Evolutionary conservation across 2,888 invertebrate species (phyloP), one percentile per base, ranked within the genome.

Genomic region (Agonopterix alstromeriana): DNA sequence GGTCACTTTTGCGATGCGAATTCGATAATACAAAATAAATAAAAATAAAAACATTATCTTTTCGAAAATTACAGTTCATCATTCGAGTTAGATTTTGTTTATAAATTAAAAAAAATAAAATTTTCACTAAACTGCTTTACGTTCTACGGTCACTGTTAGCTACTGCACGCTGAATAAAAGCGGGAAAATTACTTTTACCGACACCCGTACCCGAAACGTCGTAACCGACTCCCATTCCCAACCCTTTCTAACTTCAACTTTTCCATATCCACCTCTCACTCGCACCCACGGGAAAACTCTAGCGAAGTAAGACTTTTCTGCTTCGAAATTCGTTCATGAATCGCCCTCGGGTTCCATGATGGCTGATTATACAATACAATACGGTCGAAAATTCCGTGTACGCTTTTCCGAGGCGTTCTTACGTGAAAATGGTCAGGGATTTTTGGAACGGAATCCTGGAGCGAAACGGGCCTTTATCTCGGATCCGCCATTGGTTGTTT

Each of bases 281-380:
- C 63, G 10, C 64, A 53, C 84, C 12, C 57, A 58, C 51, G 52
- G 63, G 63, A 61, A 71, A 77, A 75, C 63, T 51, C 56, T 55
- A 62, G 85, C 88, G 88, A 79, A 67, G 64, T 77, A 85, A 73
- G 82, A 73, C 74, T 70, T 79, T 89, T 80, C 70, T 63, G 55
- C 57, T 65, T 61, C 63, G 60, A 58, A 70, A 61, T 55, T 54
- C 67, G 60, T 73, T 73, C 71, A 73, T 78, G 80, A 81, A 84
- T 83, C 77, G 81, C 82, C 73, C 80, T 72, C 69, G 81, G 77
- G 70, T 82, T 77, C 75, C 87, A 89, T 89, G 85, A 89, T 89
- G 80, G 89, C 87, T 84, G 89, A 89, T 89, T 87, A 89, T 89
- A 88, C 87, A 82, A 80, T 74, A 73, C 78, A 82, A 80, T 83